Evolutionary conservation across 2,888 invertebrate species (phyloP).

Genomic region (Tridacna crocea): DNA sequence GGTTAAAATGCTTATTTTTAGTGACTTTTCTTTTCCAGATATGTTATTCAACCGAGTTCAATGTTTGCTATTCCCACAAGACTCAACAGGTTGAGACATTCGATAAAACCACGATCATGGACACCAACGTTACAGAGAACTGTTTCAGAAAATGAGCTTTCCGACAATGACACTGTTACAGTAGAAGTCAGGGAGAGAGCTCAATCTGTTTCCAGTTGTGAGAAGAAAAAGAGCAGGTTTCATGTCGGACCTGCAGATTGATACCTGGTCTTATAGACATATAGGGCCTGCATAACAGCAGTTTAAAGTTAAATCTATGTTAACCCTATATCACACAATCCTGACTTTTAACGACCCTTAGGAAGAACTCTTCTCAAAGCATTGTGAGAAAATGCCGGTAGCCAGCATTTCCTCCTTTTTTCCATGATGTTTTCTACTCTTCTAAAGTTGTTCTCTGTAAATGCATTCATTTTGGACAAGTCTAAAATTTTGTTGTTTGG

Average conservation of each 20-base stretch:
- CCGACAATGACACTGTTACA: conserved; percentile 25
- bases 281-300: no score
- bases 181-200: conserved; percentile 21
- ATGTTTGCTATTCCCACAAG: conserved; percentile 77
- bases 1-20: background rate
- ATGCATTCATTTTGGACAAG: no score
- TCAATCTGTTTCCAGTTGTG: conserved; percentile 23
- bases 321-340: no score
- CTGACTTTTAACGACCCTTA: no score
- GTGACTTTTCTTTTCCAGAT: conserved; percentile 60
- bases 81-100: conserved; percentile 59
- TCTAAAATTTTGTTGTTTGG: no score
- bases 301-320: no score
- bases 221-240: conserved; percentile 32
- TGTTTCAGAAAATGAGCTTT: conserved; percentile 39
- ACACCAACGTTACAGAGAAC: conserved; percentile 31
- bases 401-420: no score
- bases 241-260: conserved; percentile 30
- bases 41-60: conserved; percentile 78
- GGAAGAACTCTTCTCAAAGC: no score
- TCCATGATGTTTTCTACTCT: no score
- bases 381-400: no score
- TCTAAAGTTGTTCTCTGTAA: no score
- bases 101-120: conserved; percentile 38
- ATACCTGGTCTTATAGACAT: background rate